phyloP scores from a whole-genome alignment of 2,113 vertebrate genomes.

The Phoenicopterus ruber region DNA sequence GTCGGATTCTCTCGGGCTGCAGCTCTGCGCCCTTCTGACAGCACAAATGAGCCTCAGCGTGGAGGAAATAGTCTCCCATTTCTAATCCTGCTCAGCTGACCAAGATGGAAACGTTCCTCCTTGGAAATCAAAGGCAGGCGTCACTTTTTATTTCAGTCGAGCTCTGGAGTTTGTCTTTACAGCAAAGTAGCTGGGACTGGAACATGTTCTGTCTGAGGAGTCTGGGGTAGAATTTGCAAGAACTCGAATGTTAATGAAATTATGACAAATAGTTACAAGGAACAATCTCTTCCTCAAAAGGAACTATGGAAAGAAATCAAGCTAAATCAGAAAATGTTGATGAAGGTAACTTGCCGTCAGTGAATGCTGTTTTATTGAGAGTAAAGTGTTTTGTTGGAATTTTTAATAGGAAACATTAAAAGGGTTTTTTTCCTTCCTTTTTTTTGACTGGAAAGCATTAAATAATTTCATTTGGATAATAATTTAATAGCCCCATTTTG shows the following conservation, averaged over 20 bases:
- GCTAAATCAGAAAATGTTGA: background rate
- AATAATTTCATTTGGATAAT: background rate
- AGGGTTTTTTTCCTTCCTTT: background rate
- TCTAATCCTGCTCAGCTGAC: background rate
- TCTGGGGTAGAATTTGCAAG: background rate
- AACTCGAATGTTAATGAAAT: background rate
- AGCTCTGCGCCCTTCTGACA: background rate
- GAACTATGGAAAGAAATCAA: background rate
- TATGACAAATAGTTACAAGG: background rate
- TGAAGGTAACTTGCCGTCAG: background rate
- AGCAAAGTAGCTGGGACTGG: background rate
- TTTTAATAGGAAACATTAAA: background rate
- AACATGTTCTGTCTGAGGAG: background rate
- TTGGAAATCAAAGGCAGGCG: background rate
- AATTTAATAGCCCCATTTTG: background rate
- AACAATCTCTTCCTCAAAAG: background rate
- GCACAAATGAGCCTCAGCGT: background rate
- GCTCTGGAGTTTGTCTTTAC: background rate
- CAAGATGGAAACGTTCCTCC: background rate
- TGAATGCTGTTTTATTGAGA: background rate
- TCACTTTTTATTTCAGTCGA: background rate
- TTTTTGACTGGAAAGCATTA: background rate
- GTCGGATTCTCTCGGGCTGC: background rate
- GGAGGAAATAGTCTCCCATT: background rate
- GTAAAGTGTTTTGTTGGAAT: background rate